Evolutionary conservation across 2,888 invertebrate species (phyloP).

Genomic region (Himalopsyche kuldschensis): DNA sequence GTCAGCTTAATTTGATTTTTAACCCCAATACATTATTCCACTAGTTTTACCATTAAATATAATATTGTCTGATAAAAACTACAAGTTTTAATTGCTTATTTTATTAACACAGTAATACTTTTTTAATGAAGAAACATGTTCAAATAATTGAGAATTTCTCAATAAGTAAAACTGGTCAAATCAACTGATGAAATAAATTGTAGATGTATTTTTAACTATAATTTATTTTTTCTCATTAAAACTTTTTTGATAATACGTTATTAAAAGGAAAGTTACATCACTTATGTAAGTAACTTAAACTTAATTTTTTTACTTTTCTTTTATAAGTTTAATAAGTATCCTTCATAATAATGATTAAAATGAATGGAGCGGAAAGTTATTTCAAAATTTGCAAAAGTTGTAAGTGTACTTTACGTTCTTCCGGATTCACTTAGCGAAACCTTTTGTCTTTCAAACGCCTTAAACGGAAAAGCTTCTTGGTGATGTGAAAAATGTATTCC

Average conservation of each 20-base stretch:
- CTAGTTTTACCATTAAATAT: too few species aligned
- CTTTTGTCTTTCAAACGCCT: not conserved
- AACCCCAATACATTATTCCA: too few species aligned
- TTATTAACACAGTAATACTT: too few species aligned
- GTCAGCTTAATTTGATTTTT: too few species aligned
- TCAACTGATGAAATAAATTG: too few species aligned
- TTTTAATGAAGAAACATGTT: too few species aligned
- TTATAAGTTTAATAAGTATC: not conserved
- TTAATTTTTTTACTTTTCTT: not conserved
- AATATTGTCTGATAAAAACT: too few species aligned
- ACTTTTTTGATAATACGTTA: not conserved
- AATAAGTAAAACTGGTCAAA: too few species aligned
- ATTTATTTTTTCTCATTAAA: too few species aligned
- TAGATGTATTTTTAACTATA: too few species aligned
- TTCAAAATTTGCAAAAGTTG: not conserved
- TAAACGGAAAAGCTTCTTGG: not conserved
- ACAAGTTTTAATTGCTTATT: too few species aligned
- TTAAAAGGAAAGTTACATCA: not conserved
- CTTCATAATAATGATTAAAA: not conserved
- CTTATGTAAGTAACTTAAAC: not conserved
- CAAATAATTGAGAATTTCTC: too few species aligned
- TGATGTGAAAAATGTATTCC: not conserved
- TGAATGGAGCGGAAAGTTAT: not conserved
- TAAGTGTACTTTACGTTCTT: not conserved
- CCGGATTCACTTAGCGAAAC: not conserved